Base-by-base conservation (phyloP, 2,797 vertebrate genomes). In the Petrocephalus schoutedeni region DNA sequence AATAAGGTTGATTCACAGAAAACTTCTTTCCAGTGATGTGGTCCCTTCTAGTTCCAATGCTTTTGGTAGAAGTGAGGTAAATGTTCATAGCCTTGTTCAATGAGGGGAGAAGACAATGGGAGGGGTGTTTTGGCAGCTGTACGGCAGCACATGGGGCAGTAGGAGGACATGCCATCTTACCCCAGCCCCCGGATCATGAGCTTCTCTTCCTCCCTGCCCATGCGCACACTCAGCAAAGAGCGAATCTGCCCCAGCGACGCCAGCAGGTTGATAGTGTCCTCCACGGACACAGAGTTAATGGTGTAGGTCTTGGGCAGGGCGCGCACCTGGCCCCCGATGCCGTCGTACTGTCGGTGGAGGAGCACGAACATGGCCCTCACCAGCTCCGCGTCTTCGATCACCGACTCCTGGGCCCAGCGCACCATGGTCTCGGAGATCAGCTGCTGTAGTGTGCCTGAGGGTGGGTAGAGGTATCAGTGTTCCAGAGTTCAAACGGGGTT, bases 101-200 rank as follows among this genome's bases (percentile, higher is more conserved):
- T 49, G 74, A 80, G 41, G 23, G 36, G 49, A 19, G 16, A 9
- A 14, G 45, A 12, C 10, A 41, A 41, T n/a, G 57, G 74, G 5
- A 41, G 83, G 57, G 58, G 19, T 28, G n/a, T 9, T 45, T 49
- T 8, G 10, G 7, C 10, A 3, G 14, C 87, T n/a, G 10, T 28
- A 28, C 28, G 28, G 28, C 28, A 74, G 56, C 10, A 28, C 19
- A 32, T 28, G 21, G 32, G 77, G 21, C 10, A 2, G 51, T 14
- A 74, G 67, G 14, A 36, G 14, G 87, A 16, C 58, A 19, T 3
- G 41, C 19, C 32, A 2, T 87, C 61, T 91, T 94, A 98, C 98
- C 98, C 97, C 57, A 99, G 94, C 59, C 98, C 98, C 64, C 97
- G 95, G 89, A 99, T 99, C 98, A 99, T 99, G n/a, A 98, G 96